Evolutionary conservation across 2,113 vertebrate species (phyloP), one percentile per base, ranked within the genome.

Genomic region (Paralichthys olivaceus): DNA sequence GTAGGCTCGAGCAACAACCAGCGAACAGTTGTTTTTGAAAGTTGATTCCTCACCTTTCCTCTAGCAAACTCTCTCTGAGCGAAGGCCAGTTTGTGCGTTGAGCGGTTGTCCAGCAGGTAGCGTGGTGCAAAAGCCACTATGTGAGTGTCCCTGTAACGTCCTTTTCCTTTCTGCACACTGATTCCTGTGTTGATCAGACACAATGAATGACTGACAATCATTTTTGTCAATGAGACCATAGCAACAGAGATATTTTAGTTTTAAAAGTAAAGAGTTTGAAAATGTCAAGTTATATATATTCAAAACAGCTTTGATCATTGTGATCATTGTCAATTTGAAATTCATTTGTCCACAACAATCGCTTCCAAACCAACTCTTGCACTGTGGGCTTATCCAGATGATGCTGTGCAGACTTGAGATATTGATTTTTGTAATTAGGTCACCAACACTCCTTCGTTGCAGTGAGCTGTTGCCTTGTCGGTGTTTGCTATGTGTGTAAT

Each of bases 51-150:
- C 90, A 99, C 98, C 96, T 95, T 96, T 61, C 98, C 98, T 89
- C 95, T 93, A 43, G 96, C 97, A 83, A 99, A 99, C 8, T 98
- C 98, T 70, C 97, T 91, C 90, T 99, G 98, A 7, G 97, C 96
- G 53, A 99, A 99, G 56, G 97, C 97, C 34, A 99, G 94, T 71
- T 95, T 98, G 93, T 98, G 95, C 9, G 90, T 93, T 0, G 98
- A 99, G 66, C 96, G 96, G 78, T 99, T 99, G 84, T 98, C 98
- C 23, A 99, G 76, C 5, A 99, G 92, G 91, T 99, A 99, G 49
- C 97, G 96, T 0, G 98, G 98, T 0, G 97, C 97, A 87, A 99
- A 99, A 3, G 96, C 97, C 79, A 98, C 98, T 62, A 99, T 96
- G 80, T 97, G 97, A 0, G 96, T 97, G 77, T 99, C 97, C 57